These are phyloP conservation scores for Plusia festucae DNA, from an alignment of 2,888 invertebrate genomes.

Conservation along the genomic window DNA sequence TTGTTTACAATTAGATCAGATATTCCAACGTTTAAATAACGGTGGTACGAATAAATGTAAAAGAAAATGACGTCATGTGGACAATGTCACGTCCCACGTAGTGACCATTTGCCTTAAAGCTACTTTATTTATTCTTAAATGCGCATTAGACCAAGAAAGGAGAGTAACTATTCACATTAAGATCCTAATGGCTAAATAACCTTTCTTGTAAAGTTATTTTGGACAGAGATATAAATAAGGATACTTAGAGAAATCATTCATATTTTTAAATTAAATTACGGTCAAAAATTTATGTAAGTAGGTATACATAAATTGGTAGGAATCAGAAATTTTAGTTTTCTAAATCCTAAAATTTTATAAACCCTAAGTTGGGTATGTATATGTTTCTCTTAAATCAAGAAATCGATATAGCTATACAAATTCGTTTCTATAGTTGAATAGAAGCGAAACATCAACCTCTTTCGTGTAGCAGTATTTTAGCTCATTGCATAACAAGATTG, in stretches of 20 bases:
- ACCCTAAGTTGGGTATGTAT: neutral
- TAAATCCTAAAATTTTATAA: no score
- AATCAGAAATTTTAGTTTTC: no score
- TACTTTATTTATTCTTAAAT: slow-evolving; percentile 34
- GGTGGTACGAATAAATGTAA: neutral
- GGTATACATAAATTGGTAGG: no score
- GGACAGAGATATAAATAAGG: neutral
- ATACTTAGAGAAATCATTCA: neutral
- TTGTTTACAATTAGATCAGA: neutral
- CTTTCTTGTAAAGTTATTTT: no score
- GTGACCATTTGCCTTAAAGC: slow-evolving; percentile 58
- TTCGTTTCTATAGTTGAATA: neutral
- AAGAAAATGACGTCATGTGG: neutral
- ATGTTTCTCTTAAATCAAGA: neutral
- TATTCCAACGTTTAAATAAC: neutral
- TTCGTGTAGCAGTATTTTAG: slow-evolving; percentile 19
- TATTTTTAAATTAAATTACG: no score
- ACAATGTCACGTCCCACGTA: slow-evolving; percentile 70
- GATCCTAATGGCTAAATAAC: slow-evolving; percentile 1
- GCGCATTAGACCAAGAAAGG: slow-evolving; percentile 22
- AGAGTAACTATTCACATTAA: slow-evolving; percentile 10
- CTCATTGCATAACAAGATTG: slow-evolving; percentile 32
- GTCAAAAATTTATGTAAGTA: no score
- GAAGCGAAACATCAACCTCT: slow-evolving; percentile 16
- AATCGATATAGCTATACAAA: neutral